Evolutionary conservation across 2,797 vertebrate genomes (phyloP).

Genomic region (Protonibea diacanthus): DNA sequence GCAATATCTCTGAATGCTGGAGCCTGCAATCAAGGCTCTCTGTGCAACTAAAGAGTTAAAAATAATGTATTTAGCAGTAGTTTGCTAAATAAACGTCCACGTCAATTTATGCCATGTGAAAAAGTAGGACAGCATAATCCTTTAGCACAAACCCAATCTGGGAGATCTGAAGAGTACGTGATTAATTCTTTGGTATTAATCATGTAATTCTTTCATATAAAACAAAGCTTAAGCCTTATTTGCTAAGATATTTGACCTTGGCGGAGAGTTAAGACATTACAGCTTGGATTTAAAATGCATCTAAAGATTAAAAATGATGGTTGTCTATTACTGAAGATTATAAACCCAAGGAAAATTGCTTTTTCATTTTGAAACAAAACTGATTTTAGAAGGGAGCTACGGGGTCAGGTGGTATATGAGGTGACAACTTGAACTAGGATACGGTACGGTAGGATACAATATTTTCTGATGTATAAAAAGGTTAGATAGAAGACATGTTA

Average conservation of each 20-base stretch:
- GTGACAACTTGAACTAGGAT: constrained; percentile 77
- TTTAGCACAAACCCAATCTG: constrained; percentile 89
- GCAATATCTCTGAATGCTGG: not conserved
- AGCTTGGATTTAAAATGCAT: constrained; percentile 91
- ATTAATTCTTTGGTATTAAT: constrained; percentile 92
- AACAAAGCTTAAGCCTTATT: constrained; percentile 92
- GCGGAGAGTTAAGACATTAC: constrained; percentile 90
- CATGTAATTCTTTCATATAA: constrained; percentile 92
- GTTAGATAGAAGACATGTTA: constrained; percentile 67
- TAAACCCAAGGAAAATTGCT: constrained; percentile 90
- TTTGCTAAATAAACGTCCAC: constrained; percentile 83
- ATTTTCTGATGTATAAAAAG: constrained; percentile 65
- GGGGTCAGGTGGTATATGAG: constrained; percentile 85
- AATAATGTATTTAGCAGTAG: constrained; percentile 78
- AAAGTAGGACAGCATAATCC: constrained; percentile 90
- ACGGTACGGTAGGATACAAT: no score
- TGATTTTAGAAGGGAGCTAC: constrained; percentile 83
- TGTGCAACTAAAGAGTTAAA: constrained; percentile 67
- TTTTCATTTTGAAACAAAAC: constrained; percentile 89
- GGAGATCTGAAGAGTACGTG: constrained; percentile 88
- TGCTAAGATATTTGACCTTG: constrained; percentile 91
- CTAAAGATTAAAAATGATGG: constrained; percentile 92
- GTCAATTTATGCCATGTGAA: constrained; percentile 85
- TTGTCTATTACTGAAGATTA: constrained; percentile 90
- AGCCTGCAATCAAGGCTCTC: constrained; percentile 61